Conservation (phyloP, 2,797 vertebrate species). For the Yasuhikotakia modesta region DNA sequence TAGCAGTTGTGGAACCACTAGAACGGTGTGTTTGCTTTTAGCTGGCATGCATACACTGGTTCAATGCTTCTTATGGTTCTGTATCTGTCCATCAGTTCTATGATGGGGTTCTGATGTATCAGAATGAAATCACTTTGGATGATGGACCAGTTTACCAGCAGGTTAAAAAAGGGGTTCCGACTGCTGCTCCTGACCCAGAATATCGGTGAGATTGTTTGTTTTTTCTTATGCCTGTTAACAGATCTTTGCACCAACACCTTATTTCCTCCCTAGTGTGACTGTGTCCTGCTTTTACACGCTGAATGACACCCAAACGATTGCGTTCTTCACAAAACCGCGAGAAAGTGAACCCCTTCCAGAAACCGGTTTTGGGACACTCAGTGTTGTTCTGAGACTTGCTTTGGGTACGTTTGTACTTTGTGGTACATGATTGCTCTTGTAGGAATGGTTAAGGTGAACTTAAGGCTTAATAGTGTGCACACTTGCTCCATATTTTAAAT, state of each 20-base stretch:
- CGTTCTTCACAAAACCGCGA: constrained; percentile 59
- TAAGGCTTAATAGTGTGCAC: too few relatives aligned
- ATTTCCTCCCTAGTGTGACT: constrained; percentile 60
- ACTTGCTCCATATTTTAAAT: not conserved
- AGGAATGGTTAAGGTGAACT: not conserved
- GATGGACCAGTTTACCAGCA: not conserved
- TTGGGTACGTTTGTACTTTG: constrained; percentile 60
- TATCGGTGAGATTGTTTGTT: constrained; percentile 66
- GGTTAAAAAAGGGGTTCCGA: not conserved
- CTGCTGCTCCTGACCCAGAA: constrained; percentile 47
- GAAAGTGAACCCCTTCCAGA: constrained; percentile 60
- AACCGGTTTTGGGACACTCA: constrained; percentile 68
- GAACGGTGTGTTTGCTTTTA: constrained; percentile 60
- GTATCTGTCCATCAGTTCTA: constrained; percentile 66
- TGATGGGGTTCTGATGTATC: constrained; percentile 73
- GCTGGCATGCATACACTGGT: not conserved
- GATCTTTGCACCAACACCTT: not conserved
- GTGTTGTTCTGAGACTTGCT: constrained; percentile 70
- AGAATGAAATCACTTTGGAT: constrained; percentile 72
- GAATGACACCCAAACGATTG: constrained; percentile 61
- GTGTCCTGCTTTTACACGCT: constrained; percentile 74
- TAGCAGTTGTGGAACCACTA: constrained; percentile 75
- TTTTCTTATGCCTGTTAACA: not conserved
- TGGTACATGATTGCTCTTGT: too few relatives aligned
- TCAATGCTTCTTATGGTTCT: not conserved